Evolutionary conservation across 2,113 vertebrate genomes (phyloP).

Genomic region (Megaleporinus macrocephalus): DNA sequence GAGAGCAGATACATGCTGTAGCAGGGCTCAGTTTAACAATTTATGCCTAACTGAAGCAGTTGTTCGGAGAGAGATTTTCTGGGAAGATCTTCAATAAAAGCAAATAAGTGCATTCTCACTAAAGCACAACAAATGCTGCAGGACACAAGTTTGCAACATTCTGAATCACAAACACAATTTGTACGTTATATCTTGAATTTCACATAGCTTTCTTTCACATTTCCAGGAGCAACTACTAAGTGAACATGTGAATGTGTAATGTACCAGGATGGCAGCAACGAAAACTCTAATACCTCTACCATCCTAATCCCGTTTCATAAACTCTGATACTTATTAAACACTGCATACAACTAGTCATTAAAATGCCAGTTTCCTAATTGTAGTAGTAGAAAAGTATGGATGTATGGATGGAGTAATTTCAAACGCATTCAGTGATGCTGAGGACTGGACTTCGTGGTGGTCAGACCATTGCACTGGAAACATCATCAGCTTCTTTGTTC

Average conservation of each 20-base stretch:
- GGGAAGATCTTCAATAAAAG: constrained; percentile 5
- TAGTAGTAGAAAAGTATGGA: too few relatives aligned
- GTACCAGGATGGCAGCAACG: neutral
- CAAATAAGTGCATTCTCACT: neutral
- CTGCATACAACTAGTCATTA: neutral
- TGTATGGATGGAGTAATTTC: too few relatives aligned
- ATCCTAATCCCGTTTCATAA: neutral
- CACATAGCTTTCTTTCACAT: neutral
- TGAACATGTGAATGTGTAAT: neutral
- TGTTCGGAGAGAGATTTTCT: constrained; percentile 14
- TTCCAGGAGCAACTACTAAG: neutral
- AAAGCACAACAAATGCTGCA: neutral
- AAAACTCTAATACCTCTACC: neutral
- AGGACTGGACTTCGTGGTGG: too few relatives aligned
- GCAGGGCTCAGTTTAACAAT: constrained; percentile 5
- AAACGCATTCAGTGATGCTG: too few relatives aligned
- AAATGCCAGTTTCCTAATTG: neutral
- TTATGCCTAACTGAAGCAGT: constrained; percentile 11
- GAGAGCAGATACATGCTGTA: constrained; percentile 23
- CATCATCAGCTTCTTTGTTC: too few relatives aligned
- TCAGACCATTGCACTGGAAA: too few relatives aligned
- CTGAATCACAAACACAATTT: neutral
- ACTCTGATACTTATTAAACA: neutral
- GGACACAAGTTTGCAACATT: neutral
- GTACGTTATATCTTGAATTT: constrained; percentile 13